phyloP scores from a whole-genome alignment of 2,797 vertebrate genomes.

The Phalloptychus januarius region DNA sequence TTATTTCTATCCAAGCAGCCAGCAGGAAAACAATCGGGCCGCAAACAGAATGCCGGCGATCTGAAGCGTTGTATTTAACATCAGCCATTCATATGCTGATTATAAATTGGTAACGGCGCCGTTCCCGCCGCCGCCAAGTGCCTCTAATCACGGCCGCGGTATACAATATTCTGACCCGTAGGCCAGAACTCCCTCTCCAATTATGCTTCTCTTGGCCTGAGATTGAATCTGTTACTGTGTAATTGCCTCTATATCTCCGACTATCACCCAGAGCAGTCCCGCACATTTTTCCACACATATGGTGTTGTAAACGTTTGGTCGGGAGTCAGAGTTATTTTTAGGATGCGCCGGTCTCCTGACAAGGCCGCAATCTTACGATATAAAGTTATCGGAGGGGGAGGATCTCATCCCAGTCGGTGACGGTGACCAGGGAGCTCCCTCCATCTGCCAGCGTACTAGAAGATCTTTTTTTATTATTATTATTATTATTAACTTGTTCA shows the following conservation, averaged over 20 bases:
- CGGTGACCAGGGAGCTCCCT: conserved; percentile 14
- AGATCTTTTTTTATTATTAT: not conserved
- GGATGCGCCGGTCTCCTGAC: conserved; percentile 38
- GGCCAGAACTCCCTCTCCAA: conserved; percentile 68
- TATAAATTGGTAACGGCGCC: conserved; percentile 59
- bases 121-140: conserved; percentile 53
- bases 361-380: conserved; percentile 3
- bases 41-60: conserved; percentile 49
- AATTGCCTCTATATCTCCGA: conserved; percentile 76
- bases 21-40: conserved; percentile 39
- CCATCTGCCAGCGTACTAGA: conserved; percentile 2
- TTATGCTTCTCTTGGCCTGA: conserved; percentile 72
- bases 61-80: conserved; percentile 58
- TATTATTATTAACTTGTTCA: not conserved
- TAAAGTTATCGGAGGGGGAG: conserved; percentile 25
- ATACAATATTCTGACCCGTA: conserved; percentile 63
- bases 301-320: conserved; percentile 61
- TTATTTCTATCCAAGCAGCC: conserved; percentile 30
- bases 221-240: conserved; percentile 78
- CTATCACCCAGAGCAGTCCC: conserved; percentile 66
- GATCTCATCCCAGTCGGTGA: conserved; percentile 13
- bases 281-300: conserved; percentile 73
- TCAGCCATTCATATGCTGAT: conserved; percentile 58
- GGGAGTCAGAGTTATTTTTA: conserved; percentile 63
- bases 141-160: conserved; percentile 67